phyloP scores from a whole-genome alignment of 2,113 vertebrate species.

The Notarius quadriscutis region DNA sequence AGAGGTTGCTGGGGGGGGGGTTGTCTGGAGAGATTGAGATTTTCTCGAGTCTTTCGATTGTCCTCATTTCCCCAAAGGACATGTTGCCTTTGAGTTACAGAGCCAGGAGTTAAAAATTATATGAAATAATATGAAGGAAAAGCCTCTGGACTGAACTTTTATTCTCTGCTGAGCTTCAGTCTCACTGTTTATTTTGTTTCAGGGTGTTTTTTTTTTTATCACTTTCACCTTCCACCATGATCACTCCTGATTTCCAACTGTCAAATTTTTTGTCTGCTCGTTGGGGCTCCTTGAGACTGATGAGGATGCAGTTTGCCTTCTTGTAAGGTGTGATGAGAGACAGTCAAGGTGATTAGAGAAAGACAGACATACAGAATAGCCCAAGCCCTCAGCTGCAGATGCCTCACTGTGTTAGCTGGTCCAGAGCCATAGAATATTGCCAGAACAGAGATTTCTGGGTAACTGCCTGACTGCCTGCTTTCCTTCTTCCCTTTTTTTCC shows the following conservation, averaged over 20 bases:
- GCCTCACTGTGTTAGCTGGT: constrained; percentile 6
- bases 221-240: neutral
- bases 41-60: constrained; percentile 20
- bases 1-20: constrained; percentile 38
- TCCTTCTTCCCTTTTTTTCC: neutral
- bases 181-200: constrained; percentile 14
- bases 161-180: neutral
- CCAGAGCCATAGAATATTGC: neutral
- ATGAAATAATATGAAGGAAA: constrained; percentile 39
- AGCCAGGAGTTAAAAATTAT: constrained; percentile 14
- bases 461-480: neutral
- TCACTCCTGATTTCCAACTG: constrained; percentile 32
- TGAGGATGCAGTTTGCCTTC: constrained; percentile 15
- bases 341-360: neutral
- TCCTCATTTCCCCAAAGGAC: constrained; percentile 32
- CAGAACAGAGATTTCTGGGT: constrained; percentile 19
- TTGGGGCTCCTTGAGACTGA: constrained; percentile 19
- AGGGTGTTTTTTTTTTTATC: neutral
- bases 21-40: neutral
- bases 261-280: constrained; percentile 10
- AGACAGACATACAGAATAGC: neutral
- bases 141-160: constrained; percentile 30
- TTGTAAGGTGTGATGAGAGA: neutral
- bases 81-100: constrained; percentile 47
- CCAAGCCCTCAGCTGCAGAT: neutral